A percentile compares a stretch with the other conserved stretches of the same genome.
Evolutionary conservation across 2,888 invertebrate species (phyloP).

Genomic region (Polyploca ridens): DNA sequence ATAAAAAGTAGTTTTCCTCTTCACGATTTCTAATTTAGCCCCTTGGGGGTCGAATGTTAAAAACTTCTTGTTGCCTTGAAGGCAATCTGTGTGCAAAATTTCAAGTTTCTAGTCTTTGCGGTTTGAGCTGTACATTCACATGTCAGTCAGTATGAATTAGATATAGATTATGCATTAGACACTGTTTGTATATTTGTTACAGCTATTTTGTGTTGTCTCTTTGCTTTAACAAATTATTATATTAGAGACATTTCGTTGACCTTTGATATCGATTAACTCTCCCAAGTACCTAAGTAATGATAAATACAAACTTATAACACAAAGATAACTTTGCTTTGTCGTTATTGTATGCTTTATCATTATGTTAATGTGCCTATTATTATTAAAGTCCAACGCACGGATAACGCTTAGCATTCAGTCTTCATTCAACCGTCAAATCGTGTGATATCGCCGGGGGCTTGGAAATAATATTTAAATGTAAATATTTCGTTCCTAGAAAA

Average conservation of each 20-base stretch:
- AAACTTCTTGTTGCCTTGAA: too few relatives aligned
- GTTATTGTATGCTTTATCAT: slow-evolving; percentile 50
- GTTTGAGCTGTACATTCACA: too few relatives aligned
- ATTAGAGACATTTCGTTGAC: slow-evolving; percentile 22
- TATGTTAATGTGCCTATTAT: slow-evolving; percentile 56
- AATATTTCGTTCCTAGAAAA: slow-evolving; percentile 7
- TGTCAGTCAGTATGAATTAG: too few relatives aligned
- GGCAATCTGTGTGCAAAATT: too few relatives aligned
- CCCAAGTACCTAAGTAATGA: slow-evolving; percentile 26
- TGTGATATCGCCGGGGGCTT: slow-evolving; percentile 38
- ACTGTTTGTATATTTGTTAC: too few relatives aligned
- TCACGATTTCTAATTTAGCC: too few relatives aligned
- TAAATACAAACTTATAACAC: slow-evolving; percentile 43
- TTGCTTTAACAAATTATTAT: not conserved
- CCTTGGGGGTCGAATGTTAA: too few relatives aligned
- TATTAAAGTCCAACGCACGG: slow-evolving; percentile 40
- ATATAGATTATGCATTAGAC: too few relatives aligned
- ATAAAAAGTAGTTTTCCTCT: too few relatives aligned
- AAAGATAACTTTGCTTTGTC: slow-evolving; percentile 32
- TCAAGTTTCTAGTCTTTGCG: too few relatives aligned
- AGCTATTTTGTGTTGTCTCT: not conserved
- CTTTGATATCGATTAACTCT: slow-evolving; percentile 35
- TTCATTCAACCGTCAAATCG: slow-evolving; percentile 46
- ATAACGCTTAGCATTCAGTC: slow-evolving; percentile 50
- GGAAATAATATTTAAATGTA: slow-evolving; percentile 23